Base-by-base conservation (phyloP, 2,888 invertebrate species). In the Phorcus lineatus region DNA sequence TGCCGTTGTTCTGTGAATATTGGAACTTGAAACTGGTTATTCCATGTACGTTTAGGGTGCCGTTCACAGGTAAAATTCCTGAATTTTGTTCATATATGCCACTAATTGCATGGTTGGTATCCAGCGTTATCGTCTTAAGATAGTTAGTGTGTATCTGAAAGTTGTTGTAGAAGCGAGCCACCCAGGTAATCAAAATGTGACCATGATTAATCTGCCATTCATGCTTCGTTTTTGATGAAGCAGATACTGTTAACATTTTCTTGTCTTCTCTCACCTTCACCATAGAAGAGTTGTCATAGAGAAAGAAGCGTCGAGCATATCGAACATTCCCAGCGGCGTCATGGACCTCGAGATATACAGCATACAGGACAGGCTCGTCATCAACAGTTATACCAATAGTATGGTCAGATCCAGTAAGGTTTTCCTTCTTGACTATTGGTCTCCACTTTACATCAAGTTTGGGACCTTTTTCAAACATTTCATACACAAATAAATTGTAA, bases 31-130 rank as follows among this genome's bases (percentile, higher is more conserved):
- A 87, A 11, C 28, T 57, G 0, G 79, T 74, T 16, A 87, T 84
- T 6, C 87, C 87, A 36, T 83, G 74, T 0, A 86, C 78, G 74
- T 84, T 87, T 9, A 57, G 66, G 22, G 87, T 87, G 11, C 87
- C 87, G 0, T 57, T 40, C 2, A 87, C 84, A 16, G 86, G 82
- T 19, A 87, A 28, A 28, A 19, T 13, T 0, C 85, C 86, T 7
- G 66, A 28, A 9, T 22, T 53, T 77, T 87, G 86, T 22, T 87
- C 86, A 80, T 87, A 87, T 2, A 83, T 36, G 28, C 67, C 17
- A 85, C 81, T 0, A 19, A n/a, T 85, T 7, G 66, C 40, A 31
- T 80, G 80, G 52, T 81, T 77, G 11, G 80, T 75, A 57, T 87
- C 84, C 3, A 78, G 52, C 67, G 78, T 28, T 6, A 86, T 80